Evolutionary conservation across 1,140 invertebrate genomes (phyloP).

Genomic region (Drosophila truncata): DNA sequence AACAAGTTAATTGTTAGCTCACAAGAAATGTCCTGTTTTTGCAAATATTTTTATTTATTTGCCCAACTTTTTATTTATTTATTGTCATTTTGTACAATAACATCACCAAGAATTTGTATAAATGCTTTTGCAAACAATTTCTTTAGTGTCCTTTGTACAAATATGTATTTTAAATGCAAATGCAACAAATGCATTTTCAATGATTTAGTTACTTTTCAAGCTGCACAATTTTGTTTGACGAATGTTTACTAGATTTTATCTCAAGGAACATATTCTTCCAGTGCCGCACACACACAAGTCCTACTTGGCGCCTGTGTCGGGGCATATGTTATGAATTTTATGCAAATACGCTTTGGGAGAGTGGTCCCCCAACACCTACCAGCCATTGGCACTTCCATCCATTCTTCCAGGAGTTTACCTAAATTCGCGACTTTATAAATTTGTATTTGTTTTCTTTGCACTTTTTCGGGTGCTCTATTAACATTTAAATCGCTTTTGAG

Average conservation of each 20-base stretch:
- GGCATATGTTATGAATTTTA: conserved; percentile 76
- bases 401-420: conserved; percentile 40
- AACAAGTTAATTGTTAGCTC: too few species aligned
- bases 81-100: not conserved
- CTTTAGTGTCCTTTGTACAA: not conserved
- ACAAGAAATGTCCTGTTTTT: not conserved
- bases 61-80: not conserved
- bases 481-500: conserved; percentile 61
- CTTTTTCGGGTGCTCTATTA: conserved; percentile 42
- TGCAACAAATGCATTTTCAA: not conserved
- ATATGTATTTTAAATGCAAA: conserved; percentile 3
- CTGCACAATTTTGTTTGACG: not conserved
- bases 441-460: conserved; percentile 27
- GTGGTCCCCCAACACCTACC: conserved; percentile 84
- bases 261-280: conserved; percentile 1
- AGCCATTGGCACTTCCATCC: conserved; percentile 6
- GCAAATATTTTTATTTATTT: not conserved
- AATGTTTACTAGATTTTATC: not conserved
- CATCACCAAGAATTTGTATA: not conserved
- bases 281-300: conserved; percentile 11
- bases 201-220: not conserved
- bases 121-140: not conserved
- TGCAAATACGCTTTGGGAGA: conserved; percentile 64
- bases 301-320: conserved; percentile 15
- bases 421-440: conserved; percentile 51